Conservation (phyloP, 2,797 vertebrate species). For the Pseudochaenichthys georgianus region DNA sequence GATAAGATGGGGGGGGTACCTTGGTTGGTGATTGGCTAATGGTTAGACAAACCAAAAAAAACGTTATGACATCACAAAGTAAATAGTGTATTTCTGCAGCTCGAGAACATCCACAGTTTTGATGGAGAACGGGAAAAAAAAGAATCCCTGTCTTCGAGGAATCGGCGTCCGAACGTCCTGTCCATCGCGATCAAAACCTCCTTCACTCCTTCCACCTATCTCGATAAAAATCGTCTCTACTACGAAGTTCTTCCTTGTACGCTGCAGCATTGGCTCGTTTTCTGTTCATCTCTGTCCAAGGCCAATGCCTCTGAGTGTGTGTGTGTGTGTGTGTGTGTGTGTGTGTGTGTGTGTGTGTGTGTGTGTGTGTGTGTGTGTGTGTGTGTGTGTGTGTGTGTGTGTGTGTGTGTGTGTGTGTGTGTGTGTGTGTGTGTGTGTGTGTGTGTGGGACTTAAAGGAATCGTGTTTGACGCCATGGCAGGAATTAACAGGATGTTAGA, state of each 20-base stretch:
- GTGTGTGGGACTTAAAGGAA: slow-evolving; percentile 34
- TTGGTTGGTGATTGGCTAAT: no score
- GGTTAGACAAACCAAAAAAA: no score
- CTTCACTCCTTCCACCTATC: no score
- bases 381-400: not conserved
- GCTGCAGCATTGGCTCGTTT: slow-evolving; percentile 46
- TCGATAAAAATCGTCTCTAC: no score
- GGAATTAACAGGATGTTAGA: slow-evolving; percentile 72
- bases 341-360: slow-evolving; percentile 13
- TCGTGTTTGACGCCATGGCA: slow-evolving; percentile 57
- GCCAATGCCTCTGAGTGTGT: not conserved
- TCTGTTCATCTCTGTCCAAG: slow-evolving; percentile 33
- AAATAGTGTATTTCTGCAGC: no score
- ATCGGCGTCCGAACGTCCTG: no score
- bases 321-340: slow-evolving; percentile 5
- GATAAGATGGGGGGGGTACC: no score
- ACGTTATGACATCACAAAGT: no score
- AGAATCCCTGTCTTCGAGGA: no score
- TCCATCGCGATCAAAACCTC: no score
- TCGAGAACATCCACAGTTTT: no score
- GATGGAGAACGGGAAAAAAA: no score
- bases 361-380: not conserved
- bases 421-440: slow-evolving; percentile 15
- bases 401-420: slow-evolving; percentile 2
- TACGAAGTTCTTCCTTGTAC: not conserved